Percentiles rank a stretch among this genome's conserved stretches.
These are phyloP conservation scores for Aspidoscelis tigris DNA, from an alignment of 2,113 vertebrate genomes.

Conservation along the genomic window DNA sequence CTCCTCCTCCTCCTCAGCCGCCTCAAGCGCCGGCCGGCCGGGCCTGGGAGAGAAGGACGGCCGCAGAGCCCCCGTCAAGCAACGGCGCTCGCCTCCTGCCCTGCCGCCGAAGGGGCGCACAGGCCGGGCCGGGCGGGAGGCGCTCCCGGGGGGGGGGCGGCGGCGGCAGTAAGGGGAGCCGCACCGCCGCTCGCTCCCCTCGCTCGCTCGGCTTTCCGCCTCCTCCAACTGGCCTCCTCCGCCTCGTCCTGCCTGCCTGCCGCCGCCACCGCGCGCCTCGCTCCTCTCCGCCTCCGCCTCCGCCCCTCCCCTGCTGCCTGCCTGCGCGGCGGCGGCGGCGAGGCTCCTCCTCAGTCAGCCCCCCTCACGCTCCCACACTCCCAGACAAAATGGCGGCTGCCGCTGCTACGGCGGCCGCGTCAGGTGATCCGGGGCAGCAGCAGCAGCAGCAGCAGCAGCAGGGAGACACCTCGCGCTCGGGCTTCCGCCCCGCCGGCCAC, in stretches of 20 bases:
- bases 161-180: background rate
- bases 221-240: background rate
- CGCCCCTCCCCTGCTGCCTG: background rate
- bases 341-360: background rate
- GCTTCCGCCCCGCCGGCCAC: too few species aligned
- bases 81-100: too few species aligned
- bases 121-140: background rate
- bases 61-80: too few species aligned
- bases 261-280: background rate
- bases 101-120: background rate
- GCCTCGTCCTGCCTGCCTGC: background rate
- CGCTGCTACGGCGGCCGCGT: slow-evolving; percentile 22
- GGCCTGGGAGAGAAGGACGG: too few species aligned
- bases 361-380: slow-evolving; percentile 50
- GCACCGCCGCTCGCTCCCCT: background rate
- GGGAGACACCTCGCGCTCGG: too few species aligned
- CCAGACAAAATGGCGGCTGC: slow-evolving; percentile 68
- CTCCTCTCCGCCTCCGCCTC: background rate
- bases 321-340: background rate
- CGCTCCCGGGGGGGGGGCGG: background rate
- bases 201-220: background rate
- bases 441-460: background rate
- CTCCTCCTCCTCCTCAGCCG: too few species aligned
- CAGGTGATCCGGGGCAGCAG: background rate
- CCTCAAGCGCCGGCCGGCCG: too few species aligned